Conservation (phyloP, 2,113 vertebrate species). For the Picathartes gymnocephalus region DNA sequence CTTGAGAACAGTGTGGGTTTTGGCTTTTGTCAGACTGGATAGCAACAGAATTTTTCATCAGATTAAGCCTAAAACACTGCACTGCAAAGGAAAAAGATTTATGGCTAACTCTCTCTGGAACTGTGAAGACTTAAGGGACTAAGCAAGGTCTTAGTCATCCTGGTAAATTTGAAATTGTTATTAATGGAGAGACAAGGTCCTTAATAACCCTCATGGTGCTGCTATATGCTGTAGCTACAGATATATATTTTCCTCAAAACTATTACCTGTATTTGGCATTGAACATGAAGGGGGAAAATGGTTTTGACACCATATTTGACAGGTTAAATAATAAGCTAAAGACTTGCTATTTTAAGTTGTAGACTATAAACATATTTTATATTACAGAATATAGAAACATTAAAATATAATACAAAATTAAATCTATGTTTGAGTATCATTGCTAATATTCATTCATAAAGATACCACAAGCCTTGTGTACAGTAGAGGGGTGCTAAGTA, state of each 20-base stretch:
- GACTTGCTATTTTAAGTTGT: not conserved
- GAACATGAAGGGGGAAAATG: not conserved
- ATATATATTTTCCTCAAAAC: not conserved
- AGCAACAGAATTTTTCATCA: not conserved
- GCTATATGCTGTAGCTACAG: not conserved
- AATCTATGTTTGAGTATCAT: not conserved
- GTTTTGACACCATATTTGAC: not conserved
- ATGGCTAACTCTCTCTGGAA: not conserved
- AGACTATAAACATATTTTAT: not conserved
- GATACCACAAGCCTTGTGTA: not conserved
- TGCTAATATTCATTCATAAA: not conserved
- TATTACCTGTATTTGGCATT: not conserved
- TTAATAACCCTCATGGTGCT: not conserved
- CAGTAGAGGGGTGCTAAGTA: not conserved
- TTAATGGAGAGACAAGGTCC: not conserved
- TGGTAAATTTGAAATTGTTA: constrained; percentile 12
- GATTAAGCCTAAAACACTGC: not conserved
- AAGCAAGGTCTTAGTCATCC: not conserved
- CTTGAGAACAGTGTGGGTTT: not conserved
- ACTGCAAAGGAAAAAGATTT: not conserved
- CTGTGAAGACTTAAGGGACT: not conserved
- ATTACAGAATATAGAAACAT: not conserved
- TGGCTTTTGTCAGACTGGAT: not conserved
- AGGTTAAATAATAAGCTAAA: not conserved
- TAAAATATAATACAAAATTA: not conserved